A percentile compares a stretch with the other conserved stretches of the same genome.
These are phyloP conservation scores for Osmerus mordax DNA, from an alignment of 2,113 vertebrate genomes.

Conservation along the genomic window DNA sequence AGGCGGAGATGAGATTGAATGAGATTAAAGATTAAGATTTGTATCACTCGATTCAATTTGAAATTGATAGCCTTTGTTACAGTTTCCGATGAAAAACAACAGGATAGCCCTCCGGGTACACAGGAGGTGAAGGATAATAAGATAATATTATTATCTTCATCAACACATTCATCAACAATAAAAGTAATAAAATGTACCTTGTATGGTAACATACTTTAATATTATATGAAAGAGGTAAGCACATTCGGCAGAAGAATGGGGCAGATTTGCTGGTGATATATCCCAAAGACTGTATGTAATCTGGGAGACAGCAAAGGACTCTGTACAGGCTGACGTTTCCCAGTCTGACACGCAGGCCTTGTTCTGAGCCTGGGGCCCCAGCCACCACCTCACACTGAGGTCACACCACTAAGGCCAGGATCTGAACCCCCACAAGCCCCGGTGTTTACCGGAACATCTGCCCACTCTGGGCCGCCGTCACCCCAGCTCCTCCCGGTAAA, in stretches of 20 bases:
- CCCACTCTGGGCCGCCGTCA: conserved; percentile 33
- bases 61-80: neutral
- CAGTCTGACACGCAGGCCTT: neutral
- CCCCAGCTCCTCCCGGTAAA: conserved; percentile 46
- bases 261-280: neutral
- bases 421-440: too few species aligned
- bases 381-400: too few species aligned
- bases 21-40: conserved; percentile 32
- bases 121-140: too few species aligned
- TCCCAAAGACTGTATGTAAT: conserved; percentile 18
- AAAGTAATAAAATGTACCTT: too few species aligned
- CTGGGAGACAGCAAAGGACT: conserved; percentile 24
- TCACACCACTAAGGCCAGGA: too few species aligned
- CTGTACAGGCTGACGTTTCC: conserved; percentile 11
- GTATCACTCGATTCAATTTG: conserved; percentile 7
- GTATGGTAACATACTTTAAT: too few species aligned
- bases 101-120: too few species aligned
- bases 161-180: too few species aligned
- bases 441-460: neutral
- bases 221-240: too few species aligned
- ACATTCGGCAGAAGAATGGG: too few species aligned
- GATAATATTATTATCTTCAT: too few species aligned
- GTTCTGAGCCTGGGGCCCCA: too few species aligned
- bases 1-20: conserved; percentile 1
- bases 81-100: neutral